Evolutionary conservation across 2,888 invertebrate species (phyloP), one percentile per base, ranked within the genome.

Genomic region (Ferrisia virgata): DNA sequence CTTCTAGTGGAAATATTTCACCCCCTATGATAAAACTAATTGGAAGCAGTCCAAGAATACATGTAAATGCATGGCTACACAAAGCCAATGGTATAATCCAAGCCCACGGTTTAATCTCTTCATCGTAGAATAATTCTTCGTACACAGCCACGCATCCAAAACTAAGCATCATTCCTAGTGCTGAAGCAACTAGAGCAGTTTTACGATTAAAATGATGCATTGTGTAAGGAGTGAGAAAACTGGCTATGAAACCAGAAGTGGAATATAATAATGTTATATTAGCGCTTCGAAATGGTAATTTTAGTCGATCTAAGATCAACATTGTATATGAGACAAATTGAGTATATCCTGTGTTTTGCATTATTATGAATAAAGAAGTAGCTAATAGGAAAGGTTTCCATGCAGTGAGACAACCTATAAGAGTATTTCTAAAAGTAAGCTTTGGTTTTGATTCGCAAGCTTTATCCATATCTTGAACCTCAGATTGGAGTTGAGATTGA

Each of bases 1-100:
- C 64, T 22, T 85, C 47, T n/a, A 80, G 82, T 25, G 85, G 85
- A 40, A 85, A 85, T 15, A 85, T 13, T 82, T 85, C 85, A 5
- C 85, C 84, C n/a, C 79, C 72, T 18, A 85, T n/a, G 2, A 47
- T 69, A 79, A 84, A 85, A 6, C 79, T 84, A 11, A 85, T n/a
- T n/a, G 85, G 84, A 8, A 85, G 36, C 11, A 85, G 72, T 25
- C 82, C 85, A 9, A 85, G 15, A 28, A 84, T 11, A 8, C 76
- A 79, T 40, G 81, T 84, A 15, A 85, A 84, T 31, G 80, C 79
- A 69, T 85, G 84, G 6, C 6, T 5, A 39, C 69, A 5, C 64
- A 85, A 82, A n/a, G 78, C 79, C 4, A 64, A 25, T n/a, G 81
- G 47, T 15, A 39, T 25, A 1, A 84, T 1, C 3, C 11, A 31